Evolutionary conservation across 2,888 invertebrate genomes (phyloP), one percentile per base, ranked within the genome.

Genomic region (Kuschelorhynchus macadamiae): DNA sequence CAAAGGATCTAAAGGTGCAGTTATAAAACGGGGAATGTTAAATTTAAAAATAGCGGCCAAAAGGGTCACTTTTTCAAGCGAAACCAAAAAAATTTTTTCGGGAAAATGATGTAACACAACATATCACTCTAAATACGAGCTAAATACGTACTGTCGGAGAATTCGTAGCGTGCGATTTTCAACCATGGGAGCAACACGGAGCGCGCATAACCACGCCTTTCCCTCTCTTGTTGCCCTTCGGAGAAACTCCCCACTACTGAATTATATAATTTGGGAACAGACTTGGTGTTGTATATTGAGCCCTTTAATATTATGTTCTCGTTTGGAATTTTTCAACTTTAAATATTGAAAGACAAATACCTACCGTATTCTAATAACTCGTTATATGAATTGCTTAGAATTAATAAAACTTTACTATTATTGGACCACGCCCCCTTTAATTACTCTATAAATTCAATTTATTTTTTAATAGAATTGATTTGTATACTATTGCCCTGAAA

Each of bases 31-130:
- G 69, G 52, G 70, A 63, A 74, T 74, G 36, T 9, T 8, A 17
- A 42, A 42, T 42, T 42, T 42, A 42, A 16, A 16, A 16, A 39
- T 68, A 81, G 79, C 76, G 76, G 82, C 81, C 82, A 82, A 82
- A 82, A 81, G 79, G 80, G 82, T 83, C 82, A 82, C 82, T 83
- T 82, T 81, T 80, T 81, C 80, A 81, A 82, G 82, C 82, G 82
- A 82, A 83, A 83, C 81, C 81, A 83, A 83, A 83, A 81, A 82
- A 78, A 80, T 79, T 81, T 49, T 83, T 82, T 83, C 81, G 77
- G 81, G 80, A 81, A 82, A 83, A 84, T 82, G 83, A 83, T 82
- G 83, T 84, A 83, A 84, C 83, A 81, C 82, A 83, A 83, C 83
- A 83, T 83, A 83, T 82, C 84, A 83, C 83, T 82, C 83, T 81